A percentile compares a stretch with the other conserved stretches of the same genome.
These are phyloP conservation scores for Paedocypris micromegethes DNA, from an alignment of 2,797 vertebrate species.

Conservation along the genomic window DNA sequence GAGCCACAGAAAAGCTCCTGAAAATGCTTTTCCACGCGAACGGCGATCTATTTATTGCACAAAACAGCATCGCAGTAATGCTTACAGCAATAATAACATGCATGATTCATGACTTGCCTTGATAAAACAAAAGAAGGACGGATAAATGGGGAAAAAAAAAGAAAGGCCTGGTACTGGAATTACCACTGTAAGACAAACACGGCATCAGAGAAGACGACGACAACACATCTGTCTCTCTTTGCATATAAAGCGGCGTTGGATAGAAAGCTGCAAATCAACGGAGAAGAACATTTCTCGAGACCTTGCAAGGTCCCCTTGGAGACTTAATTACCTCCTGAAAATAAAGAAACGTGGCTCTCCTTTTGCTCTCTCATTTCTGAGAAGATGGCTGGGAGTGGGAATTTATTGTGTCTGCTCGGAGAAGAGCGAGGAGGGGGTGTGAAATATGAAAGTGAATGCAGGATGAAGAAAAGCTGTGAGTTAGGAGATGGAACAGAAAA, in stretches of 20 bases:
- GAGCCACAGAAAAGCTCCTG: too few relatives aligned
- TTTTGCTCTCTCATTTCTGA: constrained; percentile 42
- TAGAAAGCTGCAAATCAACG: constrained; percentile 31
- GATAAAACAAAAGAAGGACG: too few relatives aligned
- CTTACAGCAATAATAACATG: too few relatives aligned
- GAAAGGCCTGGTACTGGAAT: not conserved
- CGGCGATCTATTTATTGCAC: too few relatives aligned
- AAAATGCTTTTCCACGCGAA: too few relatives aligned
- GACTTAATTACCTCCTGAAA: constrained; percentile 53
- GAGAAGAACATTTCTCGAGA: constrained; percentile 21
- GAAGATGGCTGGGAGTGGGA: constrained; percentile 22
- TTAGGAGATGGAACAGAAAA: constrained; percentile 38
- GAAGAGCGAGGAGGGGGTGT: constrained; percentile 31
- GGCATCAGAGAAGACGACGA: not conserved
- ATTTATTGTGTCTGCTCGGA: constrained; percentile 35
- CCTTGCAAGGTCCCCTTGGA: constrained; percentile 32
- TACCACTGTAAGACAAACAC: constrained; percentile 3
- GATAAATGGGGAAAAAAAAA: too few relatives aligned
- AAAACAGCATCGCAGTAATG: too few relatives aligned
- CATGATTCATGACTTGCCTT: too few relatives aligned
- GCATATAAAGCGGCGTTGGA: constrained; percentile 5
- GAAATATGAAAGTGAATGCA: constrained; percentile 47
- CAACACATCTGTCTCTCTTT: constrained; percentile 12
- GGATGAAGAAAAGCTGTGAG: constrained; percentile 46
- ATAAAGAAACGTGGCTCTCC: constrained; percentile 35